A percentile compares a stretch with the other conserved stretches of the same genome.
Conservation (phyloP, 2,113 vertebrate genomes). For the Toxotes jaculatrix region DNA sequence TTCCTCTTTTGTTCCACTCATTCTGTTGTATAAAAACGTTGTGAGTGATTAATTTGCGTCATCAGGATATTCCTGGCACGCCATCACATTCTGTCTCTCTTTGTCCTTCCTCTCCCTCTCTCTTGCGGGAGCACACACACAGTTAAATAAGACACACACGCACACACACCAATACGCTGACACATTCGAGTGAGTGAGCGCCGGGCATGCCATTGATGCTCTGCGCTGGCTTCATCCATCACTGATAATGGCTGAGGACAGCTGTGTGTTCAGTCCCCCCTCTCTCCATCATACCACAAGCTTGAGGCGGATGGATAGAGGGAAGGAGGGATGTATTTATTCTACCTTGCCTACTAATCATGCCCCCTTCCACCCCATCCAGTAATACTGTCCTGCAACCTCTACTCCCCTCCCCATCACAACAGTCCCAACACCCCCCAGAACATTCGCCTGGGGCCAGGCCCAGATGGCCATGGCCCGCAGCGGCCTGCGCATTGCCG, state of each 20-base stretch:
- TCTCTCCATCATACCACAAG: slow-evolving; percentile 62
- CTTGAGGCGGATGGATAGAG: slow-evolving; percentile 52
- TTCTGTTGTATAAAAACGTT: slow-evolving; percentile 21
- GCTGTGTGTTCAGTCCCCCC: slow-evolving; percentile 74
- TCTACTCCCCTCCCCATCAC: background rate
- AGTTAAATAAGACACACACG: slow-evolving; percentile 57
- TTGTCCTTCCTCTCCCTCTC: slow-evolving; percentile 32
- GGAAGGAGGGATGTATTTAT: slow-evolving; percentile 62
- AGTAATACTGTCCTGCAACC: slow-evolving; percentile 54
- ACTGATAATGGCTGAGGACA: slow-evolving; percentile 80
- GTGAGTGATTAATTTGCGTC: slow-evolving; percentile 62
- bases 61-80: slow-evolving; percentile 50
- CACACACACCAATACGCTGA: slow-evolving; percentile 53
- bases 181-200: slow-evolving; percentile 58
- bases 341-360: slow-evolving; percentile 51
- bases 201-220: slow-evolving; percentile 71
- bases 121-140: slow-evolving; percentile 9
- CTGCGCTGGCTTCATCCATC: slow-evolving; percentile 76
- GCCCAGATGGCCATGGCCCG: slow-evolving; percentile 68
- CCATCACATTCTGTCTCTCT: slow-evolving; percentile 29
- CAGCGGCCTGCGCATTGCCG: slow-evolving; percentile 16
- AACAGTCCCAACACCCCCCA: slow-evolving; percentile 13
- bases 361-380: slow-evolving; percentile 15
- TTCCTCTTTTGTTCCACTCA: slow-evolving; percentile 59
- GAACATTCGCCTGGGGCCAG: slow-evolving; percentile 49